Base-by-base conservation (phyloP, 2,113 vertebrate species). In the Myanophis thanlyinensis region DNA sequence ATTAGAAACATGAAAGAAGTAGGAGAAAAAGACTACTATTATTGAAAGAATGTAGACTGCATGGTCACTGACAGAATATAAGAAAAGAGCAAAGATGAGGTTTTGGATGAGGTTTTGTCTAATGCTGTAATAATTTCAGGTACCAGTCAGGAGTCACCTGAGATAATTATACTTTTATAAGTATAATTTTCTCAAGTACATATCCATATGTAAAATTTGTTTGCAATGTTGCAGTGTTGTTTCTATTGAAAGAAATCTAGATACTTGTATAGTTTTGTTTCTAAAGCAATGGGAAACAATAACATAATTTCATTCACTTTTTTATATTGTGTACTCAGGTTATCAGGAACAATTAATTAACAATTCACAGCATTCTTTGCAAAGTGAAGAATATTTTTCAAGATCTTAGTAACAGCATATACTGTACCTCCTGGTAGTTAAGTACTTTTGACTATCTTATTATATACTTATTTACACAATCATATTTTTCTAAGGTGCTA, bases 251-350 rank as follows among this genome's bases (percentile, higher is more conserved):
- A 80, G 49, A 85, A 84, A 89, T 44, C 11, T 85, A 88, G 46
- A 89, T 54, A 40, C 0, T 86, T 89, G 85, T n/a, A 85, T 25
- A 91, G 22, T 40, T 49, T n/a, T 85, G 5, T 90, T 93, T 88
- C 67, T 86, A 73, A 87, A 86, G 35, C 35, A 67, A 44, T 67
- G 25, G n/a, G 40, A 54, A 89, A 54, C 35, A 30, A 53, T 80
- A 27, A 49, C 9, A 85, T 40, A 52, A 53, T 54, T 15, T 52
- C 46, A 5, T 22, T 49, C 13, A 22, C 27, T 53, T 84, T 56
- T 53, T 80, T 35, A 48, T 20, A 44, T 46, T 88, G 40, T 52
- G 27, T 46, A 52, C 35, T 25, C 5, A 20, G 15, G 11, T 73
- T 48, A 46, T 35, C 54, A 23, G 4, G 30, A 11, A 11, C 35